These are phyloP conservation scores for Procapra przewalskii DNA, from an alignment of 2,113 vertebrate genomes.

Conservation along the genomic window DNA sequence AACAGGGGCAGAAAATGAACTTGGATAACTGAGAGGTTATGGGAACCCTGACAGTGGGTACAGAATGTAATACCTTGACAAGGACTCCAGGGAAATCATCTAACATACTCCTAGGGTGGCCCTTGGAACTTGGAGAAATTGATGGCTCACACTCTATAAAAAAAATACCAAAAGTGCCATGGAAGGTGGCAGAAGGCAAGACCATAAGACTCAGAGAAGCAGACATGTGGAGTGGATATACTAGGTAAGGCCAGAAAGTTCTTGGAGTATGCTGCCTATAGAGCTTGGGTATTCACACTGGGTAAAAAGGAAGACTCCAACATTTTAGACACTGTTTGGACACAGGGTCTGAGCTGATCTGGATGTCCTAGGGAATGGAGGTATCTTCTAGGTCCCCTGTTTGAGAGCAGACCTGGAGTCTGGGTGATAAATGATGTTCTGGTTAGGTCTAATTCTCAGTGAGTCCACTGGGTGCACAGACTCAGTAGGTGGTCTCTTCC, in stretches of 20 bases:
- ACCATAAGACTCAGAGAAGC: not conserved
- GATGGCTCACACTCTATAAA: not conserved
- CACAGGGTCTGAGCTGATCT: not conserved
- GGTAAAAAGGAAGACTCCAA: not conserved
- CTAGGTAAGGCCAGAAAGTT: not conserved
- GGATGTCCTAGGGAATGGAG: not conserved
- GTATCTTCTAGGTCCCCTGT: not conserved
- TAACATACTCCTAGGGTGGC: not conserved
- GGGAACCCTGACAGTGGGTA: not conserved
- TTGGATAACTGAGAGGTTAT: not conserved
- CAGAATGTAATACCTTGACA: not conserved
- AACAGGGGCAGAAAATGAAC: not conserved
- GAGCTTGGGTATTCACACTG: not conserved
- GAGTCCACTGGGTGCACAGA: not conserved
- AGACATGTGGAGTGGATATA: not conserved
- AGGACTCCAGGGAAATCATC: not conserved
- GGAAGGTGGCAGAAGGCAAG: not conserved
- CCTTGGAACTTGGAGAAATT: not conserved
- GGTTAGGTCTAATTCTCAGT: not conserved
- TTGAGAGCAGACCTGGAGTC: not conserved
- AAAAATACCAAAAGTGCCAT: not conserved
- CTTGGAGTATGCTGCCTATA: not conserved
- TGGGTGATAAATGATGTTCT: not conserved
- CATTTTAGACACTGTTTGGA: not conserved
- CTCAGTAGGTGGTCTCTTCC: not conserved